Evolutionary conservation across 2,113 vertebrate species (phyloP), one percentile per base, ranked within the genome.

Genomic region (Speoplatyrhinus poulsoni): DNA sequence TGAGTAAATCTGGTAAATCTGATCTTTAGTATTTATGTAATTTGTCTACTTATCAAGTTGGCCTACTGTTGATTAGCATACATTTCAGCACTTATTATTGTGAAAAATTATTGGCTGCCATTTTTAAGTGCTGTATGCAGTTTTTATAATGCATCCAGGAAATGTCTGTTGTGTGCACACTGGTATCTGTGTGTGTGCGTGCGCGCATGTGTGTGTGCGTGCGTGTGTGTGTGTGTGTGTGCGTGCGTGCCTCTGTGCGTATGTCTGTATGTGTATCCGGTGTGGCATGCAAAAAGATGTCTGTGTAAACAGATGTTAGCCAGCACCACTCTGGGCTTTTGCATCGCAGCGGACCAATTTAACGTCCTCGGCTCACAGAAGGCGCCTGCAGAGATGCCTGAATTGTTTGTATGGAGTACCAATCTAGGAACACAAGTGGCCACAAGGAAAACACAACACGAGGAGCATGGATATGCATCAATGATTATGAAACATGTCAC

Each of bases 231-330:
- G 15, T 19, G 53, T 50, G 56, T 52, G 13, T 11, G 19, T 19
- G 57, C 2, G 19, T 19, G 19, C 19, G 19, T 19, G 19, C 26
- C 26, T 52, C 13, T 36, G 52, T 17, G 62, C 15, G 57, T 26
- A 33, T 57, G 52, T 50, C 16, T 26, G 1, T 9, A 16, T 65
- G 73, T 75, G 60, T 68, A 19, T 71, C 69, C 61, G 57, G 70
- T 82, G 77, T 77, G 46, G 71, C 84, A 79, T 81, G 85, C 85
- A 82, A 83, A 77, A 77, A 69, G 87, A 82, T 93, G 72, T 85
- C 88, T 90, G 89, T 89, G 88, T 81, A 92, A 95, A 92, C 90
- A 95, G 87, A 93, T 89, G 91, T 87, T 94, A 75, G 72, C 79
- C 72, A 75, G 73, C 87, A 84, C 72, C 87, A 75, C 82, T 73